Evolutionary conservation across 2,113 vertebrate genomes (phyloP).

Genomic region (Calonectris borealis): DNA sequence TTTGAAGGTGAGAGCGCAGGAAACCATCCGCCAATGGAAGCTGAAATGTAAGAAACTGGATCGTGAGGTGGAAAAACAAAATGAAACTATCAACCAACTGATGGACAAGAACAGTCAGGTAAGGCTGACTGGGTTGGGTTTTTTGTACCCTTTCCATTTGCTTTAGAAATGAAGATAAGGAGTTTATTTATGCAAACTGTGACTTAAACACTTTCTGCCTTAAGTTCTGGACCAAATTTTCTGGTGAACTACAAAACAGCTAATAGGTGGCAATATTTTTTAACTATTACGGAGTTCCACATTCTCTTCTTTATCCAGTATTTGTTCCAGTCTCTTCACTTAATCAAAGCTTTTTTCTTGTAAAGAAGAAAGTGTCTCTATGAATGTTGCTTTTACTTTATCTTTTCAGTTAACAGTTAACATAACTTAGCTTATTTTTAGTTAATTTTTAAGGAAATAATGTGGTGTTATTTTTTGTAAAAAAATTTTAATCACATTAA

Average conservation of each 20-base stretch:
- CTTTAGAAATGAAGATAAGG: not conserved
- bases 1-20: conserved; percentile 86
- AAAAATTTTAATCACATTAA: not conserved
- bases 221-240: not conserved
- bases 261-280: not conserved
- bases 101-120: conserved; percentile 81
- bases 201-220: not conserved
- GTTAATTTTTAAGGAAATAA: not conserved
- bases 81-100: conserved; percentile 60
- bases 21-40: conserved; percentile 88
- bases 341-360: not conserved
- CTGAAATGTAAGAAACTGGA: conserved; percentile 84
- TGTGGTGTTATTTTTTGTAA: not conserved
- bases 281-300: not conserved
- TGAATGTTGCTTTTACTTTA: not conserved
- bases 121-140: not conserved
- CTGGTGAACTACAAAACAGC: not conserved
- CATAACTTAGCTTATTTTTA: not conserved
- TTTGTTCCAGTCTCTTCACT: not conserved
- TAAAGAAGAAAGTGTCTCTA: not conserved
- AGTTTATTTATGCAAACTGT: not conserved
- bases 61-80: conserved; percentile 79
- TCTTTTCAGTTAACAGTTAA: not conserved
- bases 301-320: not conserved
- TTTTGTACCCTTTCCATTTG: not conserved